Percentiles rank a stretch among this genome's conserved stretches.
Evolutionary conservation across 2,113 vertebrate species (phyloP).

Genomic region (Oreocharis arfaki): DNA sequence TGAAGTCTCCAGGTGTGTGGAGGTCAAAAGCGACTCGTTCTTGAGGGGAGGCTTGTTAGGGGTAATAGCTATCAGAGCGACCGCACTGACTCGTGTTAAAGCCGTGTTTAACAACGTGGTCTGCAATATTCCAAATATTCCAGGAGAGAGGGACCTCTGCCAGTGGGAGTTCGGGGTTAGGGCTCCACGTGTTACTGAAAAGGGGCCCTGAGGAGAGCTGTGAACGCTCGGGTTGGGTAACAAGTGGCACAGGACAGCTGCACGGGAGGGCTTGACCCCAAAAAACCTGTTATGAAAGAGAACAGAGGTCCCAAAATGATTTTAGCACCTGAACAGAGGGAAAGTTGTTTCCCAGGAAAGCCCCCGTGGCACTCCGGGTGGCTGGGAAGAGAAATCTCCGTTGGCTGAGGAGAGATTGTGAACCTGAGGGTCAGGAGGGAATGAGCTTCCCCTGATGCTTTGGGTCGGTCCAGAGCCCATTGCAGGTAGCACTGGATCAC

Average conservation of each 20-base stretch:
- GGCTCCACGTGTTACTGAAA: not conserved
- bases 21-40: conserved; percentile 67
- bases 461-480: not conserved
- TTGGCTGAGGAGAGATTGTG: not conserved
- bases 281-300: not conserved
- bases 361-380: not conserved
- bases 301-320: not conserved
- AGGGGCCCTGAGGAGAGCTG: not conserved
- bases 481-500: not conserved
- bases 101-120: not conserved
- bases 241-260: not conserved
- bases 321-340: not conserved
- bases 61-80: conserved; percentile 42
- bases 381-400: not conserved
- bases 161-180: not conserved
- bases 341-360: not conserved
- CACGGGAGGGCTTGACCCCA: not conserved
- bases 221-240: fast-evolving
- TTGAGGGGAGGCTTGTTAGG: conserved; percentile 37
- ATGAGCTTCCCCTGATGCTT: not conserved
- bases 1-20: conserved; percentile 79
- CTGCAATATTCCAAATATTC: not conserved
- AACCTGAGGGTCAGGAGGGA: not conserved
- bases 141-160: not conserved
- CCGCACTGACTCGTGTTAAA: not conserved